These are phyloP conservation scores for Poecilus cupreus DNA, from an alignment of 2,888 invertebrate genomes.

Conservation along the genomic window DNA sequence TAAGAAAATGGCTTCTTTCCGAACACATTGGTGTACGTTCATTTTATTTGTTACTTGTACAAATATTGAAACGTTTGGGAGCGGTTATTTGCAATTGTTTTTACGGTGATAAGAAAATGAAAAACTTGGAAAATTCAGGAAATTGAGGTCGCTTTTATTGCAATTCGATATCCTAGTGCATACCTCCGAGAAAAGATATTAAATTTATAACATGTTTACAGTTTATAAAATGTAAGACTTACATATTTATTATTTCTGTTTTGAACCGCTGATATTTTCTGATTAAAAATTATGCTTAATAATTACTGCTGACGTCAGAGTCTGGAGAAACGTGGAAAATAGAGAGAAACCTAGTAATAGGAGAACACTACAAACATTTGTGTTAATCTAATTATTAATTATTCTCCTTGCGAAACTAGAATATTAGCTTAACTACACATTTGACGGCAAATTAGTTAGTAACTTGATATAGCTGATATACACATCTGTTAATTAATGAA, in stretches of 20 bases:
- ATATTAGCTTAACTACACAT: slow-evolving; percentile 15
- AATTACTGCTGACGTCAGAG: background rate
- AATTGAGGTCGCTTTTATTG: background rate
- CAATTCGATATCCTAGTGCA: background rate
- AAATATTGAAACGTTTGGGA: slow-evolving; percentile 48
- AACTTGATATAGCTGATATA: background rate
- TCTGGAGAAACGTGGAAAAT: background rate
- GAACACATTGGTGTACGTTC: background rate
- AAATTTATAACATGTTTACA: too few species aligned
- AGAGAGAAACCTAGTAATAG: background rate
- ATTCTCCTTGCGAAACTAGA: slow-evolving; percentile 18
- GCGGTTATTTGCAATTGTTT: slow-evolving; percentile 34
- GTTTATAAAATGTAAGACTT: too few species aligned
- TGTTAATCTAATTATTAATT: slow-evolving; percentile 31
- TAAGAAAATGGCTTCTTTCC: slow-evolving; percentile 30
- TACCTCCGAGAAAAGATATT: background rate
- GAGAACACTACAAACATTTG: background rate
- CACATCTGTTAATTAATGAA: slow-evolving; percentile 9
- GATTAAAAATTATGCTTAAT: background rate
- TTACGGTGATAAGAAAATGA: slow-evolving; percentile 12
- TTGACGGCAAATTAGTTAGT: slow-evolving; percentile 1
- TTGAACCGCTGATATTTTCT: background rate
- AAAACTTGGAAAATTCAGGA: background rate
- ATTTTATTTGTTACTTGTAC: slow-evolving; percentile 36
- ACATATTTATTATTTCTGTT: too few species aligned